Evolutionary conservation across 2,797 vertebrate species (phyloP).

Genomic region (Hirundo rustica): DNA sequence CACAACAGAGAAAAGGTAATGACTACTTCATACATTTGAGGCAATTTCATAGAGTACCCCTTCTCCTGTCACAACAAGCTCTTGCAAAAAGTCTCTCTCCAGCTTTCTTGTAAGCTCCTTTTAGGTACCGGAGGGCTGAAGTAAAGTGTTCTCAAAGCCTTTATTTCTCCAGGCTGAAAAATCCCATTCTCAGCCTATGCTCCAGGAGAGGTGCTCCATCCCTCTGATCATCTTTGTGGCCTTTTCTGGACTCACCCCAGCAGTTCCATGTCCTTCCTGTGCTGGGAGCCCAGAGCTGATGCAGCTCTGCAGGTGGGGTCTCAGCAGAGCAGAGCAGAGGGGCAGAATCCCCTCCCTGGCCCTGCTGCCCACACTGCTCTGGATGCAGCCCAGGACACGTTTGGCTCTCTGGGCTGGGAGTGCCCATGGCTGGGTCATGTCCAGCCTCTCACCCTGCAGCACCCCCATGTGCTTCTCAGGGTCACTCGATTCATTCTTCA

Average conservation of each 20-base stretch:
- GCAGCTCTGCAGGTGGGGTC: not conserved
- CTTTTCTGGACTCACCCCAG: accelerated
- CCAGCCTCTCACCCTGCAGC: not conserved
- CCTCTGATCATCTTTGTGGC: not conserved
- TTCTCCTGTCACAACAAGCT: not conserved
- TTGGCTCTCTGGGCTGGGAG: not conserved
- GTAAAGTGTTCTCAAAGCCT: not conserved
- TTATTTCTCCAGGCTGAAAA: not conserved
- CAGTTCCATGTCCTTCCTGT: not conserved
- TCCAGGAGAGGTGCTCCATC: not conserved
- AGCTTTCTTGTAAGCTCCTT: not conserved
- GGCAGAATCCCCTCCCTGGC: not conserved
- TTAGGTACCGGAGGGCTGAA: not conserved
- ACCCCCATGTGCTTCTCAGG: not conserved
- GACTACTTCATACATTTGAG: not conserved
- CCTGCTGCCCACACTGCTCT: not conserved
- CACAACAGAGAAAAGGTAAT: not conserved
- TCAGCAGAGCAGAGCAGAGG: not conserved
- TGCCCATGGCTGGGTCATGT: not conserved
- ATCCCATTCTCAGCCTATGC: not conserved
- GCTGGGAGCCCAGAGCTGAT: not conserved
- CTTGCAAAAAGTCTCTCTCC: not conserved
- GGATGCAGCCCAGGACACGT: not conserved
- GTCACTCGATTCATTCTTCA: not conserved
- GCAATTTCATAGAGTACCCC: not conserved